These are phyloP conservation scores for Haliclystus octoradiatus DNA, from an alignment of 30 jellyfish, hydroid and myxozoan species.

Conservation along the genomic window DNA sequence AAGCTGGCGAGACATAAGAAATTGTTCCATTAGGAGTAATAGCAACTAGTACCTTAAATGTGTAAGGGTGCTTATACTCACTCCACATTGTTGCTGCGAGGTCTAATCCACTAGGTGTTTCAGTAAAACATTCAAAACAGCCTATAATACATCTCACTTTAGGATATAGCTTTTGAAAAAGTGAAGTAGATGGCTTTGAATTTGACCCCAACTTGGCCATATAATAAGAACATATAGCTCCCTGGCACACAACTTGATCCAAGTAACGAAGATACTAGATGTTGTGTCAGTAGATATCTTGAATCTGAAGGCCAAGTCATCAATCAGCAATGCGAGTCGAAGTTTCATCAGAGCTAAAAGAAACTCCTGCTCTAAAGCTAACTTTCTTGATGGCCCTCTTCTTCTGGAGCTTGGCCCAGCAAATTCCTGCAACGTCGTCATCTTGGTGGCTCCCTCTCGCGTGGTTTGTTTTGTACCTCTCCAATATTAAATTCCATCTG, in stretches of 20 bases:
- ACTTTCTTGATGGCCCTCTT: too few relatives aligned
- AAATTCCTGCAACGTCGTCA: slow-evolving; percentile 25
- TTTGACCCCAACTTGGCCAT: slow-evolving; percentile 51
- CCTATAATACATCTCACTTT: slow-evolving; percentile 35
- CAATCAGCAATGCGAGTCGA: slow-evolving; percentile 22
- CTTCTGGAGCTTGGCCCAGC: slow-evolving; percentile 18
- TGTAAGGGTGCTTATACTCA: slow-evolving; percentile 49
- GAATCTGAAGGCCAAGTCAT: slow-evolving; percentile 43
- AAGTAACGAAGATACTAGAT: slow-evolving; percentile 30
- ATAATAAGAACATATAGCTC: slow-evolving; percentile 28
- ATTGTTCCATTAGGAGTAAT: slow-evolving; percentile 56
- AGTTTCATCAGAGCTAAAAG: too few relatives aligned
- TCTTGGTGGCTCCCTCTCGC: slow-evolving; percentile 22
- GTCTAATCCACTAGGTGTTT: slow-evolving; percentile 31
- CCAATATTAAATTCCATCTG: too few relatives aligned
- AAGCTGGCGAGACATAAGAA: slow-evolving; percentile 50
- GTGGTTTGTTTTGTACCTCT: too few relatives aligned
- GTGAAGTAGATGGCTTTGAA: slow-evolving; percentile 29
- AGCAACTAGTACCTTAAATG: slow-evolving; percentile 32
- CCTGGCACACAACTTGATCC: slow-evolving; percentile 28
- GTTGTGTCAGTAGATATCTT: slow-evolving; percentile 23
- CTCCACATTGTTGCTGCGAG: slow-evolving; percentile 28
- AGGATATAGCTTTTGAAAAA: slow-evolving; percentile 40
- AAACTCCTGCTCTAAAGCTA: too few relatives aligned
- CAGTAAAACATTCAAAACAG: slow-evolving; percentile 53